Conservation (phyloP, 2,113 vertebrate genomes). For the Peromyscus polionotus region DNA sequence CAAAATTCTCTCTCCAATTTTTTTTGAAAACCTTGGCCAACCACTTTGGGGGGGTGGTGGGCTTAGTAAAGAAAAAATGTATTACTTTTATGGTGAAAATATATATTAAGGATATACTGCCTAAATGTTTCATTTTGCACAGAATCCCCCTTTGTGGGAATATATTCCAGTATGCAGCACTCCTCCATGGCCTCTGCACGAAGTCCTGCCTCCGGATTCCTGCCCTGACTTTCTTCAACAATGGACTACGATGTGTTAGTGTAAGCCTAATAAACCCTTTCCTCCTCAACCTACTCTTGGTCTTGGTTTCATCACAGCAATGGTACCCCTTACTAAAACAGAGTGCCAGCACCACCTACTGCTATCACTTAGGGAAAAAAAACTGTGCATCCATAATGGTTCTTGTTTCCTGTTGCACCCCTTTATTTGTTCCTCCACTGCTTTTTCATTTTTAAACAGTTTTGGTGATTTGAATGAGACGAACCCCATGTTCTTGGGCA, state of each 20-base stretch:
- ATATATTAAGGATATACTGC: not conserved
- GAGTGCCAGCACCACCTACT: not conserved
- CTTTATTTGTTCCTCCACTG: not conserved
- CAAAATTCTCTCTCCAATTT: not conserved
- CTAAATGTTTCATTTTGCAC: not conserved
- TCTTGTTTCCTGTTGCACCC: not conserved
- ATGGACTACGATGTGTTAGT: not conserved
- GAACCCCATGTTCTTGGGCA: too few relatives aligned
- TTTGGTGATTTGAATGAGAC: not conserved
- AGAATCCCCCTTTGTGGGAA: not conserved
- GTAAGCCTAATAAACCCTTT: not conserved
- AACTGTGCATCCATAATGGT: not conserved
- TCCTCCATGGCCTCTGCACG: not conserved
- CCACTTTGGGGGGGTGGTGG: not conserved
- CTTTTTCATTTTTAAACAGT: not conserved
- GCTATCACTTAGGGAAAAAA: not conserved
- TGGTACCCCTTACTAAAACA: not conserved
- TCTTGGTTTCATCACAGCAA: not conserved
- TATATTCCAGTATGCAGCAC: not conserved
- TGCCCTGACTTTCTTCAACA: not conserved
- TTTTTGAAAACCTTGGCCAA: not conserved
- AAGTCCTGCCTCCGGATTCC: not conserved
- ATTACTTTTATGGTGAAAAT: slow-evolving; percentile 20
- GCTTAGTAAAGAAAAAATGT: not conserved
- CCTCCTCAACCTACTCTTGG: not conserved